A percentile compares a stretch with the other conserved stretches of the same genome.
Conservation (phyloP, 2,113 vertebrate genomes). For the Centropus unirufus region DNA sequence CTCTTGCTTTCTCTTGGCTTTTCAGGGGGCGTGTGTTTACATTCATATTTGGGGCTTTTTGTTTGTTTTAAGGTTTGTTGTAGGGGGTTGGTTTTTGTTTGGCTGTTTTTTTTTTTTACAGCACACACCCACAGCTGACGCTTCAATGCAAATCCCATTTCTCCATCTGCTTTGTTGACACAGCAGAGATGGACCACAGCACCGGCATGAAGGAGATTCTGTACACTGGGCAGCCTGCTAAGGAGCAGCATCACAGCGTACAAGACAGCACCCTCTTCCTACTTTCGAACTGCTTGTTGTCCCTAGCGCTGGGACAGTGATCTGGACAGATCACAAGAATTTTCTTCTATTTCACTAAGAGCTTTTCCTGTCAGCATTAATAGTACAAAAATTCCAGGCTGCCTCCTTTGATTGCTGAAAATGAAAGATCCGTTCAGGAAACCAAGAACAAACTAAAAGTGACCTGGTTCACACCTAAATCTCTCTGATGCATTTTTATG, state of each 20-base stretch:
- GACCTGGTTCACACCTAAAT: background rate
- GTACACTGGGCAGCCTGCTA: background rate
- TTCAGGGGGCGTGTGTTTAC: no score
- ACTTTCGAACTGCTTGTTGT: background rate
- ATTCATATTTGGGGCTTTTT: no score
- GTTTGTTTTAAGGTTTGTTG: no score
- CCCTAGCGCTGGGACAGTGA: background rate
- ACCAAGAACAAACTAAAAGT: background rate
- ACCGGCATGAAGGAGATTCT: accelerated
- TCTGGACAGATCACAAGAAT: background rate
- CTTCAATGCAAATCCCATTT: background rate
- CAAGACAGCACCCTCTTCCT: background rate
- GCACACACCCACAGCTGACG: background rate
- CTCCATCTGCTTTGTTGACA: background rate
- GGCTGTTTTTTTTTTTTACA: no score
- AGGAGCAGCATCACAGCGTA: background rate
- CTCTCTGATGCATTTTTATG: background rate
- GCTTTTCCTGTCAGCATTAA: background rate
- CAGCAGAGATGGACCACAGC: background rate
- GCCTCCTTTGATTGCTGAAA: background rate
- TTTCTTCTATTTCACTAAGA: background rate
- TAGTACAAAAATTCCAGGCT: background rate
- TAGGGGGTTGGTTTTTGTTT: background rate
- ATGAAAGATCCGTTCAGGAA: background rate
- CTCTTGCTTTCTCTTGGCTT: background rate